Base-by-base conservation (phyloP, 2,888 invertebrate species). In the Oasisia sp. region DNA sequence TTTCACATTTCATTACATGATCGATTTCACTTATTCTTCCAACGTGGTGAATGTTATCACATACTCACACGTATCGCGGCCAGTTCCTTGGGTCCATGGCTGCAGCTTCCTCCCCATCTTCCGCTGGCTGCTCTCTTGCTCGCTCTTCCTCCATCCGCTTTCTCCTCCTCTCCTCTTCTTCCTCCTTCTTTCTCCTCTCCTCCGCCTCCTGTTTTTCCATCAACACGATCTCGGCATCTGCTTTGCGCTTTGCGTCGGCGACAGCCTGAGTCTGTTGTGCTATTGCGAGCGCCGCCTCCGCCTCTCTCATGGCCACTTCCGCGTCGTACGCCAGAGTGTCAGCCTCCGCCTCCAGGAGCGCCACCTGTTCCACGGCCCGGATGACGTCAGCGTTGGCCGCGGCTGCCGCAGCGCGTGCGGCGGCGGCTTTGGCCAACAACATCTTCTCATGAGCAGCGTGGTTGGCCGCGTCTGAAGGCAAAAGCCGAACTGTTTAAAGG, bases 81-180 rank as follows among this genome's bases (percentile, higher is more conserved):
- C 95, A 95, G 94, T 95, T 95, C 58, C 94, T 94, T 0, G 95
- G 95, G 93, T 95, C 92, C 74, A 91, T 92, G 92, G 93, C 94
- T 89, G 94, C 95, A 91, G 94, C 95, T 92, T 56, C 93, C 93
- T 91, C 74, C 58, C 90, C 92, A 93, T 32, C 94, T 94, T 32
- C 94, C 91, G 94, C 74, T 27, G 74, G 27, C 7, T 74, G 19
- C 74, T 91, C 7, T 27, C 95, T 89, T 94, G 93, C 89, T 93
- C 93, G 50, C 92, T 93, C 32, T 91, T 89, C 91, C 92, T 92
- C 92, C 94, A 94, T 89, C 94, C 95, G 19, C 7, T 92, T 94
- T 95, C 74, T 94, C 94, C 32, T 94, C 94, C 32, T 92, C 93
- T 50, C 93, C 89, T 74, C 74, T 7, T 27, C 74, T 4, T 74